Conservation (phyloP, 2,888 invertebrate genomes). For the Yponomeuta plumbellus region DNA sequence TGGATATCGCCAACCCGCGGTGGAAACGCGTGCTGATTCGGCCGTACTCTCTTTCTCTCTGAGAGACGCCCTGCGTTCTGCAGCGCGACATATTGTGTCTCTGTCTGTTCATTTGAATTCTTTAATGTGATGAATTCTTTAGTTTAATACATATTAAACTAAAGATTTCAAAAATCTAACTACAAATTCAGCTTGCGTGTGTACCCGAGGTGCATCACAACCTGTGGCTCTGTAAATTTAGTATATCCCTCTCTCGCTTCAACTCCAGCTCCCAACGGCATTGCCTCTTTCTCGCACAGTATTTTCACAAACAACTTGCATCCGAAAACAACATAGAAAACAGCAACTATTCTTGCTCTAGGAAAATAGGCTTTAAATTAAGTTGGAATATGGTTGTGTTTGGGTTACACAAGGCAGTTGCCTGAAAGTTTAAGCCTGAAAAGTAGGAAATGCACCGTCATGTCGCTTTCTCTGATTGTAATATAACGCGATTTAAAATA, state of each 20-base stretch:
- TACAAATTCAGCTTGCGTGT: constrained; percentile 39
- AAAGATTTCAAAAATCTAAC: neutral
- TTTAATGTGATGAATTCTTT: too few species aligned
- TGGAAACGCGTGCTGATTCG: too few species aligned
- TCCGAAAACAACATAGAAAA: constrained; percentile 75
- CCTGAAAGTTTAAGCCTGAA: constrained; percentile 54
- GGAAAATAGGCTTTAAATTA: constrained; percentile 34
- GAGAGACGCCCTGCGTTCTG: too few species aligned
- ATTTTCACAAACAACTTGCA: constrained; percentile 76
- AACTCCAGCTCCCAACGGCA: constrained; percentile 31
- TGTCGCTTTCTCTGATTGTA: constrained; percentile 68
- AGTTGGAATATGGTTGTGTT: constrained; percentile 30
- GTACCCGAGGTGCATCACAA: constrained; percentile 67
- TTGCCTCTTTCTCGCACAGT: constrained; percentile 49
- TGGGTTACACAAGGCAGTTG: constrained; percentile 27
- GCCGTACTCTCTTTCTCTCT: too few species aligned
- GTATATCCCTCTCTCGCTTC: constrained; percentile 53
- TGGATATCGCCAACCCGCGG: too few species aligned
- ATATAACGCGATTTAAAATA: constrained; percentile 70
- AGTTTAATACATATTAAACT: too few species aligned
- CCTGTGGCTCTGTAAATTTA: constrained; percentile 76
- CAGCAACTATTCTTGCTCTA: constrained; percentile 32
- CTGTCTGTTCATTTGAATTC: too few species aligned
- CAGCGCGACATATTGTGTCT: too few species aligned
- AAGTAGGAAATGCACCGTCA: constrained; percentile 56